Conservation (phyloP, 2,797 vertebrate species). For the Sardinella longiceps region DNA sequence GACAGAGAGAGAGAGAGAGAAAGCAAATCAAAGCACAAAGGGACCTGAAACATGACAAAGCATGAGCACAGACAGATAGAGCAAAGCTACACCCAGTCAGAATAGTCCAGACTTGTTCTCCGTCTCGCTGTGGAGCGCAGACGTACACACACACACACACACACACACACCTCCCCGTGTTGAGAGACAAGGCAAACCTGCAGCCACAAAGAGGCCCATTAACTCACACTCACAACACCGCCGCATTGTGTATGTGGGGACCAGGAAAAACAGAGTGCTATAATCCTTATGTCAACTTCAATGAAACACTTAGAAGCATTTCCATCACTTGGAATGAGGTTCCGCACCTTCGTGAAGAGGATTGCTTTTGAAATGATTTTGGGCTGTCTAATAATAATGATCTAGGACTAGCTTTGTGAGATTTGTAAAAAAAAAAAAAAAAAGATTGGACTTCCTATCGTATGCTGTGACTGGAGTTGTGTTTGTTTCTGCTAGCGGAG, state of each 20-base stretch:
- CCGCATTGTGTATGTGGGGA: not conserved
- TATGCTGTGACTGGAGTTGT: not conserved
- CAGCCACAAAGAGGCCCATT: constrained; percentile 33
- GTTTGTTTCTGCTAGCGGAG: not conserved
- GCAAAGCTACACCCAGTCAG: not conserved
- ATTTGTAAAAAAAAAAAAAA: not conserved
- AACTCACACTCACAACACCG: constrained; percentile 1
- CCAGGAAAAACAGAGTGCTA: not conserved
- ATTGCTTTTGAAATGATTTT: not conserved
- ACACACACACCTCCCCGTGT: not conserved
- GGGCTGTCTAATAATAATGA: not conserved
- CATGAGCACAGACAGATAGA: not conserved
- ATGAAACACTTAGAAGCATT: not conserved
- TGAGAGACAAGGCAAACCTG: not conserved
- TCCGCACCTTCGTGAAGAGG: not conserved
- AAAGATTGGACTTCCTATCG: not conserved
- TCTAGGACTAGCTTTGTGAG: not conserved
- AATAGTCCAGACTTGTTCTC: constrained; percentile 18
- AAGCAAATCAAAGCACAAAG: not conserved
- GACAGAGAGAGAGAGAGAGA: too few species aligned
- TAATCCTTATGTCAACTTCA: not conserved
- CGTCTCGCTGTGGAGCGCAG: not conserved
- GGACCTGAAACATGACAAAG: not conserved
- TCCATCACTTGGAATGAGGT: not conserved
- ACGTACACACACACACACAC: not conserved